Conservation (phyloP, 2,113 vertebrate genomes). For the Pomatostomus ruficeps region DNA sequence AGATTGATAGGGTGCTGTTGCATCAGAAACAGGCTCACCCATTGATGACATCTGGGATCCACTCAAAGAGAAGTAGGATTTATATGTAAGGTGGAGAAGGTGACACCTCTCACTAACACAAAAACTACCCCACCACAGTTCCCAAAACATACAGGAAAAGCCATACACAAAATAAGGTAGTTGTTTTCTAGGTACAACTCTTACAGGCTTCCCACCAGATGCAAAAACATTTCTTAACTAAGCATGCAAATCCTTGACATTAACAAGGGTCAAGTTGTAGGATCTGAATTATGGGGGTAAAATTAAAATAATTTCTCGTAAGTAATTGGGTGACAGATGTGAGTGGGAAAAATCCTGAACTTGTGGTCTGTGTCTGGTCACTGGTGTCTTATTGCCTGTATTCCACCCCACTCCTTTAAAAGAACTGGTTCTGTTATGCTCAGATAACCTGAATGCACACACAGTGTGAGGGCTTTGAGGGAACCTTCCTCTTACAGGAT, state of each 20-base stretch:
- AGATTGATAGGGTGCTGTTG: neutral
- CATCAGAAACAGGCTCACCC: neutral
- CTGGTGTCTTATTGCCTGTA: neutral
- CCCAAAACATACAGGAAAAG: neutral
- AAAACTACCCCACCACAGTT: neutral
- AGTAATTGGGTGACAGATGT: neutral
- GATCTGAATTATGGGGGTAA: neutral
- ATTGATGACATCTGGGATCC: accelerated
- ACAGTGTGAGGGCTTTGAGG: accelerated
- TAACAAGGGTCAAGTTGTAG: neutral
- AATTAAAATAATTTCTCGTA: neutral
- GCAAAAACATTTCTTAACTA: neutral
- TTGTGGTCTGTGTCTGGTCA: neutral
- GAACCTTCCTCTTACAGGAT: neutral
- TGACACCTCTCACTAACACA: neutral
- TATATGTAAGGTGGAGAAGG: neutral
- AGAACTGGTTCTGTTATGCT: neutral
- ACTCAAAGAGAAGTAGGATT: neutral
- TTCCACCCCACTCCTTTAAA: neutral
- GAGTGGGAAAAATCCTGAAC: neutral
- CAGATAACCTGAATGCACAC: neutral
- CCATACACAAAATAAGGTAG: neutral
- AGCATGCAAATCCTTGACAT: neutral
- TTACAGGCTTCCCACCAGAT: neutral
- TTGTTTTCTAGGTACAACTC: neutral